These are phyloP conservation scores for Brachyistius frenatus DNA, from an alignment of 2,113 vertebrate species.

Conservation along the genomic window DNA sequence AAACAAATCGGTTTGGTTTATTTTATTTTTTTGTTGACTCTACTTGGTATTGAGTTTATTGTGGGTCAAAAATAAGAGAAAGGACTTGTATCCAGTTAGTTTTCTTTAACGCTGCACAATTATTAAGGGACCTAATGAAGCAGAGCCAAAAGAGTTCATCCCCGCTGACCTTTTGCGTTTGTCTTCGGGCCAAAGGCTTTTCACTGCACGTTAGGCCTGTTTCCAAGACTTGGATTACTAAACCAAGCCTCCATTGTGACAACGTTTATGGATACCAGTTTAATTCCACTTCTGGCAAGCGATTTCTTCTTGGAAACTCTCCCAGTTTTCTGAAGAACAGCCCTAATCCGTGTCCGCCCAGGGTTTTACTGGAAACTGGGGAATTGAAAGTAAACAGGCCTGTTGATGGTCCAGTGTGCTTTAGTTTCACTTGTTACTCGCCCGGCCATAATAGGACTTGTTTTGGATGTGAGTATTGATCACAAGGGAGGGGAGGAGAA, in stretches of 20 bases:
- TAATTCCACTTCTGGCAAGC: not conserved
- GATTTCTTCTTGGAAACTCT: not conserved
- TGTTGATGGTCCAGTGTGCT: not conserved
- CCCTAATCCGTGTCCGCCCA: not conserved
- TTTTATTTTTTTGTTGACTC: no score
- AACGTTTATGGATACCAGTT: not conserved
- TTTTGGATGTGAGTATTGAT: constrained; percentile 44
- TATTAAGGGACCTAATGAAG: constrained; percentile 1
- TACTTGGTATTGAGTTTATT: no score
- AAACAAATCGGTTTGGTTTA: no score
- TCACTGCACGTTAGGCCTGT: not conserved
- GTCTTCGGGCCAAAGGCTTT: not conserved
- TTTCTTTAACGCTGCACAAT: not conserved
- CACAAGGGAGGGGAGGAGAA: constrained; percentile 34
- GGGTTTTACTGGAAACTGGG: constrained; percentile 31
- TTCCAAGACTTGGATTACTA: constrained; percentile 41
- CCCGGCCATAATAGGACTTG: constrained; percentile 62
- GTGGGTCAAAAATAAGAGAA: no score
- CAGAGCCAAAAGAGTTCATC: constrained; percentile 2
- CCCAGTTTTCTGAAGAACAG: constrained; percentile 12
- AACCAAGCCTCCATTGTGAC: not conserved
- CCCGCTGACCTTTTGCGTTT: not conserved
- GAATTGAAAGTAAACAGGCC: constrained; percentile 11
- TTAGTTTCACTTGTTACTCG: constrained; percentile 1
- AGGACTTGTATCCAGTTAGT: no score